A percentile compares a stretch with the other conserved stretches of the same genome.
These are phyloP conservation scores for Chrysochloris asiatica DNA, from an alignment of 2,113 vertebrate species.

Conservation along the genomic window DNA sequence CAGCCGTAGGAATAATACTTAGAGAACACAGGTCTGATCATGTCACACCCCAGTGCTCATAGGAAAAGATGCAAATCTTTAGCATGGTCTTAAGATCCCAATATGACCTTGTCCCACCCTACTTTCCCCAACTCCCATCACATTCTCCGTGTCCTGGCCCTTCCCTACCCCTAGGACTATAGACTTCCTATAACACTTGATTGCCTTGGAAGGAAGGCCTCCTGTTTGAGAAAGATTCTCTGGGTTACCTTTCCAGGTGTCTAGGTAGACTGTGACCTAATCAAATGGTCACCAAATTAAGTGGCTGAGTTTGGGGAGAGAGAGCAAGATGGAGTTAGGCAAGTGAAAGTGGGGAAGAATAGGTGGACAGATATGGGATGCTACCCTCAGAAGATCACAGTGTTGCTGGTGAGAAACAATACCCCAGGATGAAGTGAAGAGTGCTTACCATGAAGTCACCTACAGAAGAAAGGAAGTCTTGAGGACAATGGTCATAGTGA, in stretches of 20 bases:
- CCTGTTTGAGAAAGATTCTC: not conserved
- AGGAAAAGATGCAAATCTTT: not conserved
- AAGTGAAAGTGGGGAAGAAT: not conserved
- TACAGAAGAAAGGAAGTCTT: not conserved
- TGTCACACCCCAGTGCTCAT: not conserved
- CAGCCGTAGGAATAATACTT: not conserved
- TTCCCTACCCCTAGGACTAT: not conserved
- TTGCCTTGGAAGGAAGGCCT: conserved; percentile 16
- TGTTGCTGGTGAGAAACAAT: not conserved
- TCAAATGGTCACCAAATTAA: not conserved
- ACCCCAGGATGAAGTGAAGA: not conserved
- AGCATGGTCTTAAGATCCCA: not conserved
- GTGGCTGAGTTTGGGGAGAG: not conserved
- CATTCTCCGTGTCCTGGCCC: not conserved
- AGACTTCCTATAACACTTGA: not conserved
- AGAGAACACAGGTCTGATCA: not conserved
- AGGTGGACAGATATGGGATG: not conserved
- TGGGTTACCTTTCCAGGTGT: too few species aligned
- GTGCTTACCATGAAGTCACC: not conserved
- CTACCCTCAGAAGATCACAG: not conserved
- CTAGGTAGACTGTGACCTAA: not conserved
- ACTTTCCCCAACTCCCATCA: not conserved
- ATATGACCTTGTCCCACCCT: not conserved
- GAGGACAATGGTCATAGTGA: not conserved
- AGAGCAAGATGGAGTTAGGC: not conserved